These are phyloP conservation scores for Colletes collaris DNA, from an alignment of 2,888 invertebrate species.

Conservation along the genomic window DNA sequence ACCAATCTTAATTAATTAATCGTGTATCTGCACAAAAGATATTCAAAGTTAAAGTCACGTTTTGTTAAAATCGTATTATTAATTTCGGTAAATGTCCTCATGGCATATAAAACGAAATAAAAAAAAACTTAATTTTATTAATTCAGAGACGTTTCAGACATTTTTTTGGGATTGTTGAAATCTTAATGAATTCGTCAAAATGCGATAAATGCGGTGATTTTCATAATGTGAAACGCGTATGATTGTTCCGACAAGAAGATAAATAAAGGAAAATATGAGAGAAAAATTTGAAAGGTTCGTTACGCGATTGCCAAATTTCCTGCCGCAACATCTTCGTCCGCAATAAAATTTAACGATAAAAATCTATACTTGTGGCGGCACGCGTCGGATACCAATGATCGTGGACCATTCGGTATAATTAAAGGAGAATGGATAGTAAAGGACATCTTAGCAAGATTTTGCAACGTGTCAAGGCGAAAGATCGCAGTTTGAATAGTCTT, in stretches of 20 bases:
- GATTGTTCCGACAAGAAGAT: too few species aligned
- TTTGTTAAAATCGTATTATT: too few species aligned
- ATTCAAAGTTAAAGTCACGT: too few species aligned
- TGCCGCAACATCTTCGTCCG: too few species aligned
- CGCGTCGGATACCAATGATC: background rate
- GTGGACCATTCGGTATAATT: background rate
- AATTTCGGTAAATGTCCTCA: too few species aligned
- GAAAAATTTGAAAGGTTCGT: background rate
- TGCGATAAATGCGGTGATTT: background rate
- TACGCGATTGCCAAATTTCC: background rate
- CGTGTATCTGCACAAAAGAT: too few species aligned
- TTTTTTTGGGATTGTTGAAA: background rate
- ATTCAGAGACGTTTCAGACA: too few species aligned
- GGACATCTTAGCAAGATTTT: constrained; percentile 6
- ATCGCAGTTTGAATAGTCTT: background rate
- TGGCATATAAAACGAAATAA: too few species aligned
- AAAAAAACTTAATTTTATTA: too few species aligned
- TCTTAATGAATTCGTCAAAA: too few species aligned
- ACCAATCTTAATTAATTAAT: background rate
- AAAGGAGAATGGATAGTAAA: constrained; percentile 5
- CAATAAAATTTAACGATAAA: background rate
- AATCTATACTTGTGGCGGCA: too few species aligned
- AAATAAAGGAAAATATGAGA: background rate
- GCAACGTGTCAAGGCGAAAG: constrained; percentile 13
- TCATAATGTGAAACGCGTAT: background rate